Conservation (phyloP, 2,888 invertebrate species). For the Drosophila niveifrons region DNA sequence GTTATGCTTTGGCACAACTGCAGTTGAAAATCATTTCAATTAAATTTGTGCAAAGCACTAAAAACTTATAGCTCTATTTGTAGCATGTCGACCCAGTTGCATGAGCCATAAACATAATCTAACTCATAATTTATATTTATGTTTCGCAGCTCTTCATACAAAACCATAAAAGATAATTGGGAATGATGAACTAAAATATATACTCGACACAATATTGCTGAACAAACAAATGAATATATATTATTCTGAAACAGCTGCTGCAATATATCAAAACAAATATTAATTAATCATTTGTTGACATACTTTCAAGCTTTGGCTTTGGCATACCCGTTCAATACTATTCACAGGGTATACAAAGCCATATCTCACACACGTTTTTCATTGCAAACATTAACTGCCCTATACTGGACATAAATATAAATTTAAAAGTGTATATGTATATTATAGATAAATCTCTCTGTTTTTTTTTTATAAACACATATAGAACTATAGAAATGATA, state of each 20-base stretch:
- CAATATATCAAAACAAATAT: not conserved
- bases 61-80: constrained; percentile 30
- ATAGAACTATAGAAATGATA: constrained; percentile 5
- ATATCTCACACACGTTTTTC: constrained; percentile 19
- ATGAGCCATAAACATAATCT: constrained; percentile 46
- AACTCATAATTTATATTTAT: constrained; percentile 41
- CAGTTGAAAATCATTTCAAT: constrained; percentile 25
- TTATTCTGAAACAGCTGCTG: not conserved
- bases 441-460: constrained; percentile 21
- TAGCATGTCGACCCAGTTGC: constrained; percentile 40
- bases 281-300: constrained; percentile 1
- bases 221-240: not conserved
- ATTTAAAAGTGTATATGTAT: constrained; percentile 6
- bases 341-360: constrained; percentile 13
- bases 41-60: constrained; percentile 26
- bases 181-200: not conserved
- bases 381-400: constrained; percentile 18
- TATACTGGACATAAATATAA: constrained; percentile 18
- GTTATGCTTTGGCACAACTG: constrained; percentile 2
- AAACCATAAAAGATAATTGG: not conserved
- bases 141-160: constrained; percentile 5
- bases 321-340: not conserved
- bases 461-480: constrained; percentile 7
- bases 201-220: no score
- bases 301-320: not conserved